Evolutionary conservation across 2,888 invertebrate genomes (phyloP).

Genomic region (Drosophila prostipennis): DNA sequence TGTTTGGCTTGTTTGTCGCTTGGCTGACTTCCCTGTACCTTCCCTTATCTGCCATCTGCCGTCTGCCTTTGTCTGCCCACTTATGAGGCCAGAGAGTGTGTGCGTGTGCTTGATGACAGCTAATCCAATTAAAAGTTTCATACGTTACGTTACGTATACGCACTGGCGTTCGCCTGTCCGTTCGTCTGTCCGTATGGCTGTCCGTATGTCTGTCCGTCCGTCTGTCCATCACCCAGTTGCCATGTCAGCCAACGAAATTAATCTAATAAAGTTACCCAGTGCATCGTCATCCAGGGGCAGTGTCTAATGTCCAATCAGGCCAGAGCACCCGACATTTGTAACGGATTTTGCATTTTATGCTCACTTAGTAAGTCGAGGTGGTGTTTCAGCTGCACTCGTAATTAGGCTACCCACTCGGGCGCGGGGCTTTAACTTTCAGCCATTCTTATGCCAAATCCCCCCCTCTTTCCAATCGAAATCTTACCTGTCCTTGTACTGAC

Average conservation of each 20-base stretch:
- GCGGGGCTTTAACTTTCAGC: slow-evolving; percentile 7
- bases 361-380: slow-evolving; percentile 11
- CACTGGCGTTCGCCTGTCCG: slow-evolving; percentile 19
- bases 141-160: slow-evolving; percentile 75
- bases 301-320: slow-evolving; percentile 21
- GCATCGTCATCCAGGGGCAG: slow-evolving; percentile 4
- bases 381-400: neutral
- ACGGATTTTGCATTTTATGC: slow-evolving; percentile 45
- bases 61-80: slow-evolving; percentile 30
- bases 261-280: slow-evolving; percentile 69
- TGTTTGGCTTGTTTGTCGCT: slow-evolving; percentile 74
- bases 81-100: slow-evolving; percentile 25
- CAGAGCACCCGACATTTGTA: slow-evolving; percentile 42
- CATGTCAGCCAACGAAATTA: slow-evolving; percentile 67
- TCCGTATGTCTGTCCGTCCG: neutral
- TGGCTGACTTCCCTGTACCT: slow-evolving; percentile 51
- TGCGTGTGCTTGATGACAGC: slow-evolving; percentile 69
- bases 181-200: neutral
- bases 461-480: slow-evolving; percentile 22
- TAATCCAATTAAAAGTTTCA: slow-evolving; percentile 83
- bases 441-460: too few species aligned
- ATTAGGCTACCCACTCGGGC: slow-evolving; percentile 15
- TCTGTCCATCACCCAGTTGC: slow-evolving; percentile 13
- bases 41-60: neutral
- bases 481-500: slow-evolving; percentile 85